Evolutionary conservation across 2,888 invertebrate species (phyloP), one percentile per base, ranked within the genome.

Genomic region (Cerceris ruficornis): DNA sequence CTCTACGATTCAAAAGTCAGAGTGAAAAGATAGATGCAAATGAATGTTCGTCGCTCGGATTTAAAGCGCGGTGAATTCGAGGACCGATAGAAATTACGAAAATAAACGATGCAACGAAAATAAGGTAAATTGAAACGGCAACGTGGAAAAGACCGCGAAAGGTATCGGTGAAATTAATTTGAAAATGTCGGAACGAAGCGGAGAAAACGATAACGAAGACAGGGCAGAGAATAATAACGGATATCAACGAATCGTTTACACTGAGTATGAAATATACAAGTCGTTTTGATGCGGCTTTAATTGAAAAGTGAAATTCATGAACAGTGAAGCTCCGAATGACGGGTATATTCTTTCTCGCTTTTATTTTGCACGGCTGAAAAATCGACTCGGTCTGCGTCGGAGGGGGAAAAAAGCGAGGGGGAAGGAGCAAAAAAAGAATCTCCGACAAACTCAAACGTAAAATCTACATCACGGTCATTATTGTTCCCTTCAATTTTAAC

Each of bases 261-360:
- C 14, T 9, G 43, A 28, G 42, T 9, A 7, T 9, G 39, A 46
- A 14, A 13, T 15, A 7, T 39, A 11, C 11, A 7, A 17, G 14
- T 28, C 28, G 11, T 1, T 0, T 46, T 6, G 11, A 39, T 13
- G 13, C 15, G 15, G 9, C 15, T 11, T 0, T 43, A 46, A 57
- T 17, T 55, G 28, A 46, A 57, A 66, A 46, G 43, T 46, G n/a
- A 66, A 66, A 57, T 55, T 66, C 28, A 43, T 17, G 28, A 61
- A 61, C 46, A 46, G 46, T 11, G 46, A 46, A 46, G 11, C 46
- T 8, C 6, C 50, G 50, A 50, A 50, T n/a, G n/a, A 50, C 50
- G 46, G 46, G 46, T 11, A 1, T 46, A 46, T 46, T n/a, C 50
- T n/a, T n/a, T n/a, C 1, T 50, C n/a, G 28, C n/a, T 50, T 7